phyloP scores from a whole-genome alignment of 2,888 invertebrate species.

The Eugnorisma glareosa region DNA sequence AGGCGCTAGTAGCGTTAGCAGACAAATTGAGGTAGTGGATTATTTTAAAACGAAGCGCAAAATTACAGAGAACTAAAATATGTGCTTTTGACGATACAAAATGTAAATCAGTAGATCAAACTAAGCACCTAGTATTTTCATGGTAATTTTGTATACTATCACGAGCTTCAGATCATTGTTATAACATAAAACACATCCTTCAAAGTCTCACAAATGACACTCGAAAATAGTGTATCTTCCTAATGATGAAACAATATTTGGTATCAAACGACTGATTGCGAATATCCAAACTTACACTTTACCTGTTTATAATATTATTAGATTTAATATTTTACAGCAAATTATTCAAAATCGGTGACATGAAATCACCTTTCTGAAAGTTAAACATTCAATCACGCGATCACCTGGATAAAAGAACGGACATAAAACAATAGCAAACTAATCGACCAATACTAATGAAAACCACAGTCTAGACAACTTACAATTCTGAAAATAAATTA shows the following conservation, averaged over 20 bases:
- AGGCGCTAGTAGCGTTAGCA: slow-evolving; percentile 74
- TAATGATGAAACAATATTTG: neutral
- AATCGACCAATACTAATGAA: neutral
- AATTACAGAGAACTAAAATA: neutral
- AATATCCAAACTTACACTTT: neutral
- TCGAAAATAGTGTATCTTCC: neutral
- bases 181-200: neutral
- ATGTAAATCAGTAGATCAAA: neutral
- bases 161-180: neutral
- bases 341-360: neutral
- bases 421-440: neutral
- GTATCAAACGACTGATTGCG: neutral
- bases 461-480: slow-evolving; percentile 6
- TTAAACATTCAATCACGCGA: neutral
- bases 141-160: neutral
- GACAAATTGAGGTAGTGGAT: slow-evolving; percentile 21
- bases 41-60: neutral
- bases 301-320: neutral
- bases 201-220: neutral
- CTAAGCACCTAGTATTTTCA: neutral
- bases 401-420: neutral
- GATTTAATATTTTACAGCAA: neutral
- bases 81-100: neutral
- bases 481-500: slow-evolving; percentile 10
- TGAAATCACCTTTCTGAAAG: neutral